Evolutionary conservation across 2,888 invertebrate species (phyloP).

Genomic region (Trachelus iudaicus): DNA sequence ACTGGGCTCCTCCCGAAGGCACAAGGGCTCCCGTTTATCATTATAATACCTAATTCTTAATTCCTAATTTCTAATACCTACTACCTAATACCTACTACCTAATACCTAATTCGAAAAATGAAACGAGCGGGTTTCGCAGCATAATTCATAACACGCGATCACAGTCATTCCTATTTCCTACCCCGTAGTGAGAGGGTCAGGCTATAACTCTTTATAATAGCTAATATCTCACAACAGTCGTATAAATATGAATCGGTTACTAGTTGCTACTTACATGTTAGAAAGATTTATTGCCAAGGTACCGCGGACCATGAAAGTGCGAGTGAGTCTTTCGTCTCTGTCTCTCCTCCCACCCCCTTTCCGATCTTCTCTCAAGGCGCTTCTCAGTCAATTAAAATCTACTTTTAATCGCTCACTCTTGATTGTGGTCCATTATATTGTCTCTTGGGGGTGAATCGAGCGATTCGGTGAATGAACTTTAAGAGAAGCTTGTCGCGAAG

Average conservation of each 20-base stretch:
- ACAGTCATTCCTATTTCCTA: constrained; percentile 31
- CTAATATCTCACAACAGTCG: constrained; percentile 61
- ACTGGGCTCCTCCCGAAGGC: too few species aligned
- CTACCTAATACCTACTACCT: too few species aligned
- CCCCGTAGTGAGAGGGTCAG: constrained; percentile 22
- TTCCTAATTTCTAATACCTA: too few species aligned
- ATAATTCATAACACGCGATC: constrained; percentile 47
- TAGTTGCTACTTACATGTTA: constrained; percentile 59
- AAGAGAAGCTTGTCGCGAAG: neutral
- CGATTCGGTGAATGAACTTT: too few species aligned
- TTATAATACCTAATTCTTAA: too few species aligned
- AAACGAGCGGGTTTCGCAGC: constrained; percentile 31
- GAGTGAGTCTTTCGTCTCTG: neutral
- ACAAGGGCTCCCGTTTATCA: too few species aligned
- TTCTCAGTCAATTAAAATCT: constrained; percentile 56
- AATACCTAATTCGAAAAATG: constrained; percentile 21
- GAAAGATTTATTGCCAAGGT: constrained; percentile 55
- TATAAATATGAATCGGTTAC: constrained; percentile 62
- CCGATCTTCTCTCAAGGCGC: constrained; percentile 6
- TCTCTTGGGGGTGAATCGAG: constrained; percentile 44
- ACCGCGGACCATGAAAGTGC: too few species aligned
- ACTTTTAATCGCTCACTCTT: constrained; percentile 60
- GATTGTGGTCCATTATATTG: constrained; percentile 54
- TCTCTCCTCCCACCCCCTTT: neutral
- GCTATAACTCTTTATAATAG: constrained; percentile 60